phyloP scores from a whole-genome alignment of 1,140 invertebrate species.

The Bradynema listronoti region DNA sequence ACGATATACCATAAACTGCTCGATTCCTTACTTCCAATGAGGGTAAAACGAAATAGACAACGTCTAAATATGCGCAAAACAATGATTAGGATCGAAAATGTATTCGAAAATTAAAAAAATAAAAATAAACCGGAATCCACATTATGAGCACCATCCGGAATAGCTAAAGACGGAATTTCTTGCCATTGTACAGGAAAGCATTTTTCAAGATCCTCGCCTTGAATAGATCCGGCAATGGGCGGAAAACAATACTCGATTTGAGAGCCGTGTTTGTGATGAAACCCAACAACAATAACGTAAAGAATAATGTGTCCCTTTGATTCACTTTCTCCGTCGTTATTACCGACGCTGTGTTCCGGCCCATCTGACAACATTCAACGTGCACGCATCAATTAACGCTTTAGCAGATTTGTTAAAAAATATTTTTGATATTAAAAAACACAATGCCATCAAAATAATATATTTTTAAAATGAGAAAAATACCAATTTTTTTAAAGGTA shows the following conservation, averaged over 20 bases:
- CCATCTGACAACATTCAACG: too few species aligned
- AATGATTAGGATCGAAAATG: not conserved
- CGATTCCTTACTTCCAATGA: constrained; percentile 72
- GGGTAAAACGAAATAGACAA: constrained; percentile 90
- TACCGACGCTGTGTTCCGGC: too few species aligned
- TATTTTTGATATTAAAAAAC: too few species aligned
- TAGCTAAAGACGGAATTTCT: constrained; percentile 82
- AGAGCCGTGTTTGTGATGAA: constrained; percentile 92
- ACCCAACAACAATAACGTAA: constrained; percentile 83
- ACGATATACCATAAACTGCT: constrained; percentile 90
- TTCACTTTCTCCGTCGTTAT: too few species aligned
- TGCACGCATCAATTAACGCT: too few species aligned
- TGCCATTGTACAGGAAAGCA: constrained; percentile 74
- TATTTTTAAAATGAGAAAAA: too few species aligned
- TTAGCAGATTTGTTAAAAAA: too few species aligned
- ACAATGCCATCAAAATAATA: too few species aligned
- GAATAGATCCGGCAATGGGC: constrained; percentile 67
- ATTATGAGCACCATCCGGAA: constrained; percentile 97
- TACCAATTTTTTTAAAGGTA: too few species aligned
- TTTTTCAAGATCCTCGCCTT: constrained; percentile 61
- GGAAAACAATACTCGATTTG: constrained; percentile 94
- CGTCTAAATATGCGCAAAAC: constrained; percentile 64
- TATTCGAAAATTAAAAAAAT: constrained; percentile 11
- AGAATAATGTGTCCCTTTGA: too few species aligned
- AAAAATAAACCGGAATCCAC: constrained; percentile 68